phyloP scores from a whole-genome alignment of 2,797 vertebrate species.

The Diglossa cyanea region DNA sequence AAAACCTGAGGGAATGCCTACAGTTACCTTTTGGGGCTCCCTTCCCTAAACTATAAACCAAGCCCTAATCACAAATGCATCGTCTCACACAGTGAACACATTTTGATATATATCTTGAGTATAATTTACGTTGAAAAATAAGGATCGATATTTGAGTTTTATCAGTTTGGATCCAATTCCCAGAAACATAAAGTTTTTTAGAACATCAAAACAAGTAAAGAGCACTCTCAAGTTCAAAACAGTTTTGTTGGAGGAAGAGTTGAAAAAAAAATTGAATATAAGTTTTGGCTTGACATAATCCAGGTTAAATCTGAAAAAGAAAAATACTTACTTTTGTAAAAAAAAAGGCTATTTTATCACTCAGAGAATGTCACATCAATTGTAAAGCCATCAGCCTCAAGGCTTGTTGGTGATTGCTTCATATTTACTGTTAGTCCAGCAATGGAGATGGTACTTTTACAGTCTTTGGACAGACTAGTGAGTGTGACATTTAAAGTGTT shows the following conservation, averaged over 20 bases:
- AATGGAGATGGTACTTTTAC: constrained; percentile 93
- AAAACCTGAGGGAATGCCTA: constrained; percentile 34
- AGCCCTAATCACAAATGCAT: not conserved
- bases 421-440: constrained; percentile 94
- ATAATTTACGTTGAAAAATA: constrained; percentile 65
- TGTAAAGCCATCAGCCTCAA: constrained; percentile 97
- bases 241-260: constrained; percentile 63
- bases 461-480: constrained; percentile 96
- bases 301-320: constrained; percentile 84
- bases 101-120: constrained; percentile 62
- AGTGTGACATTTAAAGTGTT: constrained; percentile 99
- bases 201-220: constrained; percentile 44
- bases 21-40: constrained; percentile 33
- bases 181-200: constrained; percentile 62
- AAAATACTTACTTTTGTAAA: constrained; percentile 90
- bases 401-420: constrained; percentile 99
- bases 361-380: constrained; percentile 99
- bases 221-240: constrained; percentile 19
- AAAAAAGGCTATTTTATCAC: constrained; percentile 92
- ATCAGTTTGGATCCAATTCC: constrained; percentile 61
- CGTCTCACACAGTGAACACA: constrained; percentile 14
- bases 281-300: constrained; percentile 81
- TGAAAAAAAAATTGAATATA: constrained; percentile 66
- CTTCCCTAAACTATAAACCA: constrained; percentile 54
- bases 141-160: constrained; percentile 64